Evolutionary conservation across 2,888 invertebrate genomes (phyloP).

Genomic region (Caenorhabditis japonica): DNA sequence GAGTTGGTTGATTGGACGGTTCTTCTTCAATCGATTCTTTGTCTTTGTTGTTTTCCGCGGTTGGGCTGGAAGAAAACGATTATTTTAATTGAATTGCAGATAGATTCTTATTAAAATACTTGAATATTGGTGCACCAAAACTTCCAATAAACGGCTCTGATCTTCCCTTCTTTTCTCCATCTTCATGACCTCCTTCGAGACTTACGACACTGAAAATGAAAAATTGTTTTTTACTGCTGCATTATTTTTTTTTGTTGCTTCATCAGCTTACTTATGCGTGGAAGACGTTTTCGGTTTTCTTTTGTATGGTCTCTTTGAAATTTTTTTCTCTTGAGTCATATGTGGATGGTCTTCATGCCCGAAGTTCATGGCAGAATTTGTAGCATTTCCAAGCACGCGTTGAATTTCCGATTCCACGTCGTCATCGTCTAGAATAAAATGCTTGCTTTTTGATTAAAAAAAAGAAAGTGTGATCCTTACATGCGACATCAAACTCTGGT

Average conservation of each 20-base stretch:
- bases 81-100: no score
- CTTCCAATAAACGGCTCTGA: constrained; percentile 55
- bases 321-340: constrained; percentile 44
- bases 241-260: background rate
- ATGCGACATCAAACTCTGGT: constrained; percentile 72
- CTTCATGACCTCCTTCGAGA: constrained; percentile 43
- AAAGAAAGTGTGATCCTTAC: constrained; percentile 63
- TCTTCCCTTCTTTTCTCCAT: constrained; percentile 27
- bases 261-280: constrained; percentile 34
- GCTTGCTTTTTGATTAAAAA: background rate
- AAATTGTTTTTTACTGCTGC: background rate
- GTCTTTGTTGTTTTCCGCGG: constrained; percentile 30
- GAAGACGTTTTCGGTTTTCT: constrained; percentile 55
- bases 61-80: constrained; percentile 41
- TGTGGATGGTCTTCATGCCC: constrained; percentile 46
- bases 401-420: constrained; percentile 69
- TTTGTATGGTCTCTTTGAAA: constrained; percentile 47
- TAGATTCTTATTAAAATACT: no score
- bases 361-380: constrained; percentile 45
- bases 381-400: constrained; percentile 63
- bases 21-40: constrained; percentile 1
- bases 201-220: constrained; percentile 42
- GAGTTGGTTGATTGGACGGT: background rate
- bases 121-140: constrained; percentile 60
- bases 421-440: constrained; percentile 63